These are phyloP conservation scores for Amblyteles armatorius DNA, from an alignment of 2,888 invertebrate genomes.

Conservation along the genomic window DNA sequence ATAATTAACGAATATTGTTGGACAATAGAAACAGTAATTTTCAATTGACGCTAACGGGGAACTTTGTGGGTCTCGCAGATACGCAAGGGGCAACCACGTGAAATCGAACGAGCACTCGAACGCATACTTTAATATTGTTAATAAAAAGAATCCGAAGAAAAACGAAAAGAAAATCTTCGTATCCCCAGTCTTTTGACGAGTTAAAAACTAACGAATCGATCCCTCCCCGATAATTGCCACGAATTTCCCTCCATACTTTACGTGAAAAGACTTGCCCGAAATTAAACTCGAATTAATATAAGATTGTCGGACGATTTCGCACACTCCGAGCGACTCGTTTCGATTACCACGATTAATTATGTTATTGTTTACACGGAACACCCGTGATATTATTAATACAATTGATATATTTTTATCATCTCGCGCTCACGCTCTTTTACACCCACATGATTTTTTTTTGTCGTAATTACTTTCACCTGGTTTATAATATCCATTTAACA, in stretches of 20 bases:
- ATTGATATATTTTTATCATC: constrained; percentile 27
- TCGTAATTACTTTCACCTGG: constrained; percentile 53
- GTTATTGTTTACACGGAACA: constrained; percentile 29
- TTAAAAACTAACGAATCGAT: background rate
- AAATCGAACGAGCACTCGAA: constrained; percentile 36
- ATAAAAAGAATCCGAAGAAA: constrained; percentile 27
- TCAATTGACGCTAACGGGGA: constrained; percentile 44
- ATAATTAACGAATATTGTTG: constrained; percentile 50
- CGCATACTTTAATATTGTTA: constrained; percentile 11
- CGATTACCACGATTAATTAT: constrained; percentile 44
- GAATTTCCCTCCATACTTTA: background rate
- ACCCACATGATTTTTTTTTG: constrained; percentile 9
- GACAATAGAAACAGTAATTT: constrained; percentile 54
- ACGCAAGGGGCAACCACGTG: constrained; percentile 26
- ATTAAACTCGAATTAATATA: background rate
- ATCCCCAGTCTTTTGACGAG: background rate
- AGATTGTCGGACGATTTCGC: background rate
- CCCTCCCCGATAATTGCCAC: background rate
- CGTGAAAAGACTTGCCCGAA: background rate
- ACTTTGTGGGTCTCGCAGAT: constrained; percentile 25
- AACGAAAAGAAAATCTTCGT: background rate
- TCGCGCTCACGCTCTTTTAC: constrained; percentile 28
- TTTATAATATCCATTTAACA: constrained; percentile 53
- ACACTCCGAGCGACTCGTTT: constrained; percentile 4
- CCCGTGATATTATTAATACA: constrained; percentile 37